phyloP scores from a whole-genome alignment of 2,888 invertebrate genomes.

The Boloria euphrosyne region DNA sequence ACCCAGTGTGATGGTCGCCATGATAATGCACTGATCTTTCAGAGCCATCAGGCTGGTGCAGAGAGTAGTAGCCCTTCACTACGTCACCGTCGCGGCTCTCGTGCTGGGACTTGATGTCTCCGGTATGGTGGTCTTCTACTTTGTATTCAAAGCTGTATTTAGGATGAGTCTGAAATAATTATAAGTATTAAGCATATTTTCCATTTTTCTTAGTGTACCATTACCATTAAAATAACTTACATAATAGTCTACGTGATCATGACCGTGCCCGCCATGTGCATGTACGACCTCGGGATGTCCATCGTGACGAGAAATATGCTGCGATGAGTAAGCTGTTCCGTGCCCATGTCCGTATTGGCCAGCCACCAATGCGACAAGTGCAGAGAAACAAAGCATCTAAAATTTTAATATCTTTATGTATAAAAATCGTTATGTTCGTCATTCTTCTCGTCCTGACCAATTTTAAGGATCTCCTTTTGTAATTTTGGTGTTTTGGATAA shows the following conservation, averaged over 20 bases:
- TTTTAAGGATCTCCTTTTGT: no score
- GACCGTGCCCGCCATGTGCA: slow-evolving; percentile 34
- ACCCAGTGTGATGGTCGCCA: slow-evolving; percentile 62
- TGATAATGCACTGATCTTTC: slow-evolving; percentile 75
- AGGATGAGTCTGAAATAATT: slow-evolving; percentile 9
- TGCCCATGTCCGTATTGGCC: slow-evolving; percentile 46
- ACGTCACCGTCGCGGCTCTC: slow-evolving; percentile 23
- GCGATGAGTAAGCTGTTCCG: slow-evolving; percentile 46
- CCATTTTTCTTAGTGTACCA: not conserved
- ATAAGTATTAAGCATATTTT: not conserved
- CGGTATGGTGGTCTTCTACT: slow-evolving; percentile 15
- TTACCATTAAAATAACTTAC: slow-evolving; percentile 37
- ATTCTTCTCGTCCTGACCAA: not conserved
- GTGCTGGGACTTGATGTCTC: slow-evolving; percentile 14
- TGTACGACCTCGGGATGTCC: slow-evolving; percentile 41
- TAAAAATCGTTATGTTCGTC: not conserved
- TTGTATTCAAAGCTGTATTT: slow-evolving; percentile 1
- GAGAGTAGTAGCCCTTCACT: slow-evolving; percentile 65
- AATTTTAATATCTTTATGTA: slow-evolving; percentile 9
- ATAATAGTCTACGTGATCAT: slow-evolving; percentile 61
- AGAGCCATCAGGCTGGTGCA: slow-evolving; percentile 75
- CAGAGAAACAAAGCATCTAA: slow-evolving; percentile 45
- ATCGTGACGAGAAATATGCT: slow-evolving; percentile 47
- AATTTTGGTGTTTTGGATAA: no score
- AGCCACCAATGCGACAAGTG: slow-evolving; percentile 42